These are phyloP conservation scores for Nibea albiflora DNA, from an alignment of 2,113 vertebrate species.

Conservation along the genomic window DNA sequence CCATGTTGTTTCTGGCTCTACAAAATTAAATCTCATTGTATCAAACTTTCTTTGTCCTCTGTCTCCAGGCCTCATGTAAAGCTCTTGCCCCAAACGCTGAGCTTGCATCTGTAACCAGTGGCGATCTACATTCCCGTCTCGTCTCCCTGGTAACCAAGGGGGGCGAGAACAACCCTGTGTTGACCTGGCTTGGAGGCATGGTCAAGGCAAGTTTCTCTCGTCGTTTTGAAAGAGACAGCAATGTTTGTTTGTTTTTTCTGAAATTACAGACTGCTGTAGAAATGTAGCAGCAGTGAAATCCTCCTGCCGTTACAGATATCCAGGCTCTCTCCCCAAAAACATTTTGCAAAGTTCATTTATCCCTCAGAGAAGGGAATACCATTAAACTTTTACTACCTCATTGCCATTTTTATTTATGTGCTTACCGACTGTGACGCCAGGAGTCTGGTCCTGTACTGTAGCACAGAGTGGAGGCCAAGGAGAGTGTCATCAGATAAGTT, in stretches of 20 bases:
- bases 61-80: slow-evolving; percentile 68
- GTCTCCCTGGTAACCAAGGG: slow-evolving; percentile 75
- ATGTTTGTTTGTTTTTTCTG: not conserved
- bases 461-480: slow-evolving; percentile 58
- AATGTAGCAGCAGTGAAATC: not conserved
- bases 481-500: slow-evolving; percentile 67
- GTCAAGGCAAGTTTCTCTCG: slow-evolving; percentile 66
- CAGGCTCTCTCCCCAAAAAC: not conserved
- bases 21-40: not conserved
- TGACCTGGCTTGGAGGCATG: slow-evolving; percentile 80
- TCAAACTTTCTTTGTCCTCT: not conserved
- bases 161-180: slow-evolving; percentile 53
- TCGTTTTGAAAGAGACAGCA: not conserved
- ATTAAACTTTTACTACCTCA: not conserved
- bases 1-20: not conserved
- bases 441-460: slow-evolving; percentile 19
- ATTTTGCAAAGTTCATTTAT: not conserved
- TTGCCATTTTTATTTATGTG: not conserved
- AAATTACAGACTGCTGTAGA: not conserved
- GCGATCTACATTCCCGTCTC: slow-evolving; percentile 71
- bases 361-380: no score
- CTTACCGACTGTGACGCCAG: slow-evolving; percentile 3
- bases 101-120: slow-evolving; percentile 73
- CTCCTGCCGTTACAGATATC: no score
- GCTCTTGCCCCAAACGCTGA: slow-evolving; percentile 62